Base-by-base conservation (phyloP, 2,113 vertebrate species). In the Hucho hucho region DNA sequence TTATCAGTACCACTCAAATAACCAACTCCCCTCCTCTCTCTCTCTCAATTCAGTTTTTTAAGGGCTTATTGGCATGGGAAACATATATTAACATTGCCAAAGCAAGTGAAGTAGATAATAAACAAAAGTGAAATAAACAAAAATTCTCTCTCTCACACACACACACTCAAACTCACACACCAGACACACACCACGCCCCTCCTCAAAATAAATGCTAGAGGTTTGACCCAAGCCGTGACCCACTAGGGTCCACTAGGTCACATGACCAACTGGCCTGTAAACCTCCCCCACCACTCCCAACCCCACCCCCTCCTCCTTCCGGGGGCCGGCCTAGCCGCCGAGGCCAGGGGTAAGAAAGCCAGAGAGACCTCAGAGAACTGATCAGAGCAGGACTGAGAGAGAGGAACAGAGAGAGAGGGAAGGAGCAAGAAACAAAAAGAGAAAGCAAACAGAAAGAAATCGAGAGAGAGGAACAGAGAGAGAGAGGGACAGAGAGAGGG, bases 201-300 rank as follows among this genome's bases (percentile, higher is more conserved):
- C 25, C 70, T 4, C 70, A 53, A 11, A 56, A 59, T 59, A 18
- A 49, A 25, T 25, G n/a, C 69, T 70, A 5, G 69, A 16, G 87
- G 86, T 86, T 87, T 89, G 76, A 86, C 82, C 89, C 84, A 73
- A 89, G 70, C 81, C 88, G 84, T 94, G 93, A 94, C 93, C 93
- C 89, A 89, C 92, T 93, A 91, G 93, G 92, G 92, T 94, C 91
- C 92, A 82, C 28, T 53, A 78, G 76, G 83, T 92, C 93, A 94
- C 93, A 91, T 94, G 93, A 93, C 91, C 74, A 68, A 68, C 66
- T 68, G 16, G 88, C 88, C 88, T 87, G 91, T 94, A 94, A 94
- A 92, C 89, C 92, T 92, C 59, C 66, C 20, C 66, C 20, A 11
- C 3, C n/a, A n/a, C 59, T 3, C 22, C 12, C 59, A 11, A 43